These are phyloP conservation scores for Alligator sinensis DNA, from an alignment of 2,113 vertebrate genomes.

Conservation along the genomic window DNA sequence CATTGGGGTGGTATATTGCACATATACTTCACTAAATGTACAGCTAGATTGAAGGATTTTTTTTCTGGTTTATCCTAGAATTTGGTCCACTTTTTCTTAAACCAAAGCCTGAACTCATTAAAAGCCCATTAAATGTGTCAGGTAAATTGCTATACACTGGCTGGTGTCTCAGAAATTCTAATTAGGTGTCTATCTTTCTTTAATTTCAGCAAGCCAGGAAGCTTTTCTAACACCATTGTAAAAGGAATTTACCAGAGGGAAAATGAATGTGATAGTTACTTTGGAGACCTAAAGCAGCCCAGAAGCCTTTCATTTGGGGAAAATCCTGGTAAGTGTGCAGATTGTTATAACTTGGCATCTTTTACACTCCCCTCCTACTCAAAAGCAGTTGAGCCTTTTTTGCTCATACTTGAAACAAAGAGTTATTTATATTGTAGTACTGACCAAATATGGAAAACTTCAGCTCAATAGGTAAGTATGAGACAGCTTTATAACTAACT, in stretches of 20 bases:
- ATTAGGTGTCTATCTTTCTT: background rate
- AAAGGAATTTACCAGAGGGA: background rate
- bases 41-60: background rate
- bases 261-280: background rate
- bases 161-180: background rate
- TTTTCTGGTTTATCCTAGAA: slow-evolving; percentile 14
- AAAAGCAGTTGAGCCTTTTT: background rate
- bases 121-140: background rate
- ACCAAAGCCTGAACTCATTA: slow-evolving; percentile 30
- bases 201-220: background rate
- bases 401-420: background rate
- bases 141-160: background rate
- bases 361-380: background rate
- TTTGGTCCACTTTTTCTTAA: slow-evolving; percentile 12
- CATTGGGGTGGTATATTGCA: background rate
- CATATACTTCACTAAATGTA: background rate
- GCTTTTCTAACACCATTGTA: background rate
- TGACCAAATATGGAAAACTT: background rate
- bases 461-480: background rate
- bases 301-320: background rate
- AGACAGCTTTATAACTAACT: background rate
- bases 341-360: background rate
- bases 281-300: background rate
- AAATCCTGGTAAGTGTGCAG: background rate
- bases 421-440: background rate